Percentiles rank a stretch among this genome's conserved stretches.
Evolutionary conservation across 2,113 vertebrate genomes (phyloP).

Genomic region (Chloropsis cyanopogon): DNA sequence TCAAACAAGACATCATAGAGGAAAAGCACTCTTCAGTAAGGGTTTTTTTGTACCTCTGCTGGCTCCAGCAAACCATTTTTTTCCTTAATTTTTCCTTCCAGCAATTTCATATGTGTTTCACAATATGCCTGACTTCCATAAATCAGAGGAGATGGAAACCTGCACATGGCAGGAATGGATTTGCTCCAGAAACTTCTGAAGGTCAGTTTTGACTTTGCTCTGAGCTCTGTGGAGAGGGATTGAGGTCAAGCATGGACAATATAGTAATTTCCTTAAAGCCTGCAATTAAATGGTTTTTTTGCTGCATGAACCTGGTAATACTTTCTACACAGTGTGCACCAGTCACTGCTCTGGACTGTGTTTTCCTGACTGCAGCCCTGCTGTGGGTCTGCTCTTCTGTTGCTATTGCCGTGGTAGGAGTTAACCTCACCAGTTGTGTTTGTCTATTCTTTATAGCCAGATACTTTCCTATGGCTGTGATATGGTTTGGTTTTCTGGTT

Average conservation of each 20-base stretch:
- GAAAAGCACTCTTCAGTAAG: not conserved
- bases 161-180: not conserved
- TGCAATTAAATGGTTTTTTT: not conserved
- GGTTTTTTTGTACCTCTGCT: not conserved
- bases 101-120: not conserved
- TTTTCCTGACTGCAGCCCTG: not conserved
- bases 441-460: not conserved
- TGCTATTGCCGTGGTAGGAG: not conserved
- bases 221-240: not conserved
- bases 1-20: not conserved
- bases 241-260: not conserved
- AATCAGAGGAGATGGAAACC: not conserved
- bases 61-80: not conserved
- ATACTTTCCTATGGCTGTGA: not conserved
- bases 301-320: not conserved
- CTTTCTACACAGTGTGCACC: rapidly evolving
- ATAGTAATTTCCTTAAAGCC: not conserved
- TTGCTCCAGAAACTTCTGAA: not conserved
- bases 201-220: not conserved
- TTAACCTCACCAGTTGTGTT: not conserved
- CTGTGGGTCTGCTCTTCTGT: not conserved
- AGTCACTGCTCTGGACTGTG: not conserved
- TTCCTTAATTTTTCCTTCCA: not conserved
- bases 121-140: not conserved
- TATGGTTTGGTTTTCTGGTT: not conserved